Evolutionary conservation across 2,888 invertebrate genomes (phyloP), one percentile per base, ranked within the genome.

Genomic region (Drosophila neonasuta): DNA sequence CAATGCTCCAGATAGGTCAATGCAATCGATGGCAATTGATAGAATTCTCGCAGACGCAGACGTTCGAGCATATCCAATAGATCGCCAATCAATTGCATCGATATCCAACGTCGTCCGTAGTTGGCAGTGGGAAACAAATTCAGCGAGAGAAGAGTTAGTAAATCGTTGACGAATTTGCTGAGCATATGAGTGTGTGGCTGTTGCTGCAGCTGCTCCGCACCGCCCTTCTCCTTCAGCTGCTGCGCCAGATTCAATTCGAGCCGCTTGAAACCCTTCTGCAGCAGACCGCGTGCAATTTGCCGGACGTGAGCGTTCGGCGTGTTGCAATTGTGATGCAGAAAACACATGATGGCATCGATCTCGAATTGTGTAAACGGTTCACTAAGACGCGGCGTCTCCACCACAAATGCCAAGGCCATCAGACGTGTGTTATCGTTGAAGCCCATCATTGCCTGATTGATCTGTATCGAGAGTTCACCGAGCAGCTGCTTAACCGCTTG

Each of bases 311-410:
- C 74, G 55, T 92, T 92, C 86, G 95, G 94, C 57, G 93, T 93
- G 74, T 94, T 94, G 51, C 95, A 91, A 91, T 96, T 97, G 87
- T 94, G 93, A 15, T 91, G 90, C 36, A 96, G 86, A 90, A 94
- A 96, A 36, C 90, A 89, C 9, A 93, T 88, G 24, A 96, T 90
- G 13, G 94, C 92, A 2, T 92, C 88, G 36, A 97, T 91, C 86
- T 97, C 97, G 44, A 91, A 91, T 0, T 87, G 61, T 0, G 92
- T 88, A 72, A 95, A 93, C 10, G 91, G 75, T 86, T 96, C 95
- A 2, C 96, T 96, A 1, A 93, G 93, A 88, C 95, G 95, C 54
- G 93, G 94, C 1, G 93, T 94, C 82, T 96, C 96, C 54, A 95
- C 94, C 34, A 97, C 89, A 17, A 96, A 90, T 0, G 93, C 93